A percentile compares a stretch with the other conserved stretches of the same genome.
These are phyloP conservation scores for Trachymyrmex cornetzi DNA, from an alignment of 1,140 invertebrate genomes.

Conservation along the genomic window DNA sequence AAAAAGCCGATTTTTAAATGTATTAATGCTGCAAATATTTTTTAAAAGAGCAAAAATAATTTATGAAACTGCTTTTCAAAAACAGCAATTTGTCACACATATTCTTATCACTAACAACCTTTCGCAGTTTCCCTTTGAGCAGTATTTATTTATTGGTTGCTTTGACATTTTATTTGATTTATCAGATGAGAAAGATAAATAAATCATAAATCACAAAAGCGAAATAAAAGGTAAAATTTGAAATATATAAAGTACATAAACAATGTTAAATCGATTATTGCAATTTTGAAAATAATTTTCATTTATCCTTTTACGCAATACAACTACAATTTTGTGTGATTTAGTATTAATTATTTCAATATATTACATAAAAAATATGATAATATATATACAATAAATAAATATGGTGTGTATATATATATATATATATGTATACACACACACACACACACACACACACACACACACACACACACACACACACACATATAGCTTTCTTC, in stretches of 20 bases:
- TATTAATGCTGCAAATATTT: background rate
- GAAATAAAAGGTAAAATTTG: no score
- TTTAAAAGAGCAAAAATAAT: background rate
- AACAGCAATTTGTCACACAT: slow-evolving; percentile 2
- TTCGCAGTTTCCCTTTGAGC: background rate
- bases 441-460: no score
- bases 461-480: no score
- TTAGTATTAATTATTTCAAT: background rate
- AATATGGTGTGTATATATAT: background rate
- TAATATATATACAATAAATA: background rate
- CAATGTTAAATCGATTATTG: background rate
- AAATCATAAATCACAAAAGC: background rate
- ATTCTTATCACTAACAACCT: slow-evolving; percentile 15
- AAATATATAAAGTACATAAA: background rate
- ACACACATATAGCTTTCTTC: background rate
- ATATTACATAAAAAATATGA: background rate
- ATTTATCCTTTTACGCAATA: background rate
- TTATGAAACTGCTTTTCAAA: slow-evolving; percentile 3
- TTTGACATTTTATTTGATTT: slow-evolving; percentile 41
- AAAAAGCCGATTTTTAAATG: background rate
- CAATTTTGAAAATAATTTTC: background rate
- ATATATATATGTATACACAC: no score
- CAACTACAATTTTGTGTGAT: background rate
- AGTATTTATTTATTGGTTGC: slow-evolving; percentile 22
- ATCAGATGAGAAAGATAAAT: slow-evolving; percentile 30